Evolutionary conservation across 2,888 invertebrate species (phyloP).

Genomic region (Dynastes maya): DNA sequence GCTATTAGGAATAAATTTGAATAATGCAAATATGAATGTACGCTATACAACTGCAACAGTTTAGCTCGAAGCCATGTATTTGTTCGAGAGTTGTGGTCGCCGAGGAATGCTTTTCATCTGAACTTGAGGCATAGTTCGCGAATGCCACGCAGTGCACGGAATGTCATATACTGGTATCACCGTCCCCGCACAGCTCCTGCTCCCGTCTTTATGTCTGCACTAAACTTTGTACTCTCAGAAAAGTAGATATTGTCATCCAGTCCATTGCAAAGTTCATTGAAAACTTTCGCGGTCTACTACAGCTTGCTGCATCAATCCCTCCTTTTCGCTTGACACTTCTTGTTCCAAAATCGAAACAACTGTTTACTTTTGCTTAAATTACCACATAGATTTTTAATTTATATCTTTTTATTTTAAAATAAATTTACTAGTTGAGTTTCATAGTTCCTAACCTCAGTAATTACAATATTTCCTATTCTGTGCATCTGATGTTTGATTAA

Average conservation of each 20-base stretch:
- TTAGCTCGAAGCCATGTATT: slow-evolving; percentile 67
- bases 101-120: slow-evolving; percentile 70
- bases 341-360: slow-evolving; percentile 8
- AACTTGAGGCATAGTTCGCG: slow-evolving; percentile 70
- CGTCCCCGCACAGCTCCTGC: slow-evolving; percentile 51
- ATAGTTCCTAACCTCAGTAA: too few relatives aligned
- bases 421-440: too few relatives aligned
- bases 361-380: background rate
- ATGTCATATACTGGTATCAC: slow-evolving; percentile 67
- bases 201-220: slow-evolving; percentile 58
- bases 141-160: slow-evolving; percentile 68
- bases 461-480: too few relatives aligned
- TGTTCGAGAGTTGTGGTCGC: slow-evolving; percentile 69
- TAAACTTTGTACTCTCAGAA: slow-evolving; percentile 61
- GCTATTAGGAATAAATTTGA: slow-evolving; percentile 46
- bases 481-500: too few relatives aligned
- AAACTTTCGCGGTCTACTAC: slow-evolving; percentile 53
- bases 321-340: slow-evolving; percentile 21
- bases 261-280: slow-evolving; percentile 59
- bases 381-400: background rate
- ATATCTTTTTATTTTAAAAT: background rate
- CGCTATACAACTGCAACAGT: slow-evolving; percentile 60
- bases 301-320: slow-evolving; percentile 52
- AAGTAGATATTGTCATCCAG: slow-evolving; percentile 60
- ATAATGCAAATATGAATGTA: slow-evolving; percentile 55